Evolutionary conservation across 2,888 invertebrate species (phyloP), one percentile per base, ranked within the genome.

Genomic region (Dolichopus griseipennis): DNA sequence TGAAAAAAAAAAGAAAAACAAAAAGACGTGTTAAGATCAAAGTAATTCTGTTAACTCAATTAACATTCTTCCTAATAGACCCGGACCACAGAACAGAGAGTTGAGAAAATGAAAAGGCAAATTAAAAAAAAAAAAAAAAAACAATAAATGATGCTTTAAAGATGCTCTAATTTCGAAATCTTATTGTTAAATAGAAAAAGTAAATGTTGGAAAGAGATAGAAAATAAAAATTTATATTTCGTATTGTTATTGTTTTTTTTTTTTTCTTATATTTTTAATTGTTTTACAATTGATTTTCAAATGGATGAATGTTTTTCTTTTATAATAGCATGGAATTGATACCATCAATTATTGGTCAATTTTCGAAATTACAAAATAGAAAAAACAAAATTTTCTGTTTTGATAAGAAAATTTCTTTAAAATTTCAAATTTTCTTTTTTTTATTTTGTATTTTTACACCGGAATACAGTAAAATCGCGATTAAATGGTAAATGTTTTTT

Each of bases 41-140:
- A 52, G 52, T 18, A 52, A 52, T 52, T 52, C 52, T 52, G 52
- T 52, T 52, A 52, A 52, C 52, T 52, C 52, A 52, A 52, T 52
- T 52, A 52, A 52, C 52, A 52, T 52, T 52, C 52, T 52, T 41
- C n/a, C 52, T 18, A 52, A 18, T 52, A 52, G 52, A 52, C 2
- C 52, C 18, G 18, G 15, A 12, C 52, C 52, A 52, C 15, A 52
- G 52, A 15, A 18, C 18, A 52, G 15, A 52, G 15, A 52, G 52
- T 52, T 18, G 52, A 52, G 18, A 6, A 52, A 18, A 52, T 27
- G 2, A 27, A 27, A 27, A 27, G 27, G 27, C 27, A 27, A 4
- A 27, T 27, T 27, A 5, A 43, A 43, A 9, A 43, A 43, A 9
- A 52, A 18, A 52, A 52, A 52, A 7, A 12, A 52, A 52, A n/a